These are phyloP conservation scores for Cheumatopsyche charites DNA, from an alignment of 1,140 invertebrate species.

Conservation along the genomic window DNA sequence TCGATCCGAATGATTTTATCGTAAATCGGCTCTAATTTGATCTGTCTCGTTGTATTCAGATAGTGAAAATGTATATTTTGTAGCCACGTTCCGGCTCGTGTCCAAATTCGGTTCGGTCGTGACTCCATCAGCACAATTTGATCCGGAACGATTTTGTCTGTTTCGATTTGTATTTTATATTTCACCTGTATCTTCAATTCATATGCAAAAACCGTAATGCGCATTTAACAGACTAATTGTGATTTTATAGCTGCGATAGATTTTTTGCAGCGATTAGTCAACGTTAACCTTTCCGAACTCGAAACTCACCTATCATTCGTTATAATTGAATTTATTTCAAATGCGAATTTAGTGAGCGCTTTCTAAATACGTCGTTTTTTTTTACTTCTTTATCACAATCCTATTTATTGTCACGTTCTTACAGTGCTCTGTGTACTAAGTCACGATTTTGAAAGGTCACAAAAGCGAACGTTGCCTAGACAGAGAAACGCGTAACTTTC, in stretches of 20 bases:
- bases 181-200: not conserved
- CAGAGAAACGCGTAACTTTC: too few species aligned
- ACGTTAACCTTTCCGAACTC: conserved; percentile 4
- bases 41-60: too few species aligned
- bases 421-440: not conserved
- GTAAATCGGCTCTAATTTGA: too few species aligned
- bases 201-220: not conserved
- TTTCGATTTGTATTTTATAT: not conserved
- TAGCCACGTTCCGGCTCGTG: conserved; percentile 14
- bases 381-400: too few species aligned
- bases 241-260: not conserved
- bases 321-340: conserved; percentile 9
- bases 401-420: not conserved
- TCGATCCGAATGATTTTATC: too few species aligned
- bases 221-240: not conserved
- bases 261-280: not conserved
- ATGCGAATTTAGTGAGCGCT: conserved; percentile 5
- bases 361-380: not conserved
- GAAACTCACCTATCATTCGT: not conserved
- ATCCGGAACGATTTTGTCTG: not conserved
- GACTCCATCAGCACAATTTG: conserved; percentile 35
- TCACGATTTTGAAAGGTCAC: too few species aligned
- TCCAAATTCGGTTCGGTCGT: conserved; percentile 33
- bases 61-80: not conserved
- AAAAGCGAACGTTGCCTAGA: too few species aligned